These are phyloP conservation scores for Drosophila ambigua DNA, from an alignment of 1,140 invertebrate genomes.

Conservation along the genomic window DNA sequence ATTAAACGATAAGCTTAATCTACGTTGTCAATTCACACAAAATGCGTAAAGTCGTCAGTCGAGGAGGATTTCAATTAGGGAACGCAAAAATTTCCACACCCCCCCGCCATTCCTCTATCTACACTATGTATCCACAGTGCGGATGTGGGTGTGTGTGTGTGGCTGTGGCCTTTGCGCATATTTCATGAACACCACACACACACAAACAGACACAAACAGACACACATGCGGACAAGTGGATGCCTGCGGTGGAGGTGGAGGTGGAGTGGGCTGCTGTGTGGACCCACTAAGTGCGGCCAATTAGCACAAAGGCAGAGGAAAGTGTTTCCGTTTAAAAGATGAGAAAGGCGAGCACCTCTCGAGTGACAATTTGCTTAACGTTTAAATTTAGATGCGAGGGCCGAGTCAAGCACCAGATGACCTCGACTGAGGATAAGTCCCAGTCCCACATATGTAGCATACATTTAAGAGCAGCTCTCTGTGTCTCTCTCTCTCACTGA, in stretches of 20 bases:
- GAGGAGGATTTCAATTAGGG: constrained; percentile 72
- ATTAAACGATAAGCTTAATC: constrained; percentile 80
- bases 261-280: constrained; percentile 8
- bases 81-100: constrained; percentile 46
- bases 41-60: constrained; percentile 71
- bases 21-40: constrained; percentile 72
- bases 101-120: neutral
- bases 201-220: constrained; percentile 16
- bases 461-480: no score
- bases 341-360: constrained; percentile 65
- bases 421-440: constrained; percentile 37
- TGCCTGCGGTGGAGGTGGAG: neutral
- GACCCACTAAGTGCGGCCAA: constrained; percentile 69
- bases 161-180: constrained; percentile 61
- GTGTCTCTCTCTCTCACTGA: no score
- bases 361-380: constrained; percentile 69
- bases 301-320: constrained; percentile 79
- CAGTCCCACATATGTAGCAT: constrained; percentile 11
- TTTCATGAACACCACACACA: constrained; percentile 62
- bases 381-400: constrained; percentile 59
- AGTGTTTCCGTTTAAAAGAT: constrained; percentile 77
- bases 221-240: constrained; percentile 16
- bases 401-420: constrained; percentile 16
- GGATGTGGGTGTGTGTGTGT: constrained; percentile 11
- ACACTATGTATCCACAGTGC: neutral